These are phyloP conservation scores for Tichodroma muraria DNA, from an alignment of 2,113 vertebrate genomes.

Conservation along the genomic window DNA sequence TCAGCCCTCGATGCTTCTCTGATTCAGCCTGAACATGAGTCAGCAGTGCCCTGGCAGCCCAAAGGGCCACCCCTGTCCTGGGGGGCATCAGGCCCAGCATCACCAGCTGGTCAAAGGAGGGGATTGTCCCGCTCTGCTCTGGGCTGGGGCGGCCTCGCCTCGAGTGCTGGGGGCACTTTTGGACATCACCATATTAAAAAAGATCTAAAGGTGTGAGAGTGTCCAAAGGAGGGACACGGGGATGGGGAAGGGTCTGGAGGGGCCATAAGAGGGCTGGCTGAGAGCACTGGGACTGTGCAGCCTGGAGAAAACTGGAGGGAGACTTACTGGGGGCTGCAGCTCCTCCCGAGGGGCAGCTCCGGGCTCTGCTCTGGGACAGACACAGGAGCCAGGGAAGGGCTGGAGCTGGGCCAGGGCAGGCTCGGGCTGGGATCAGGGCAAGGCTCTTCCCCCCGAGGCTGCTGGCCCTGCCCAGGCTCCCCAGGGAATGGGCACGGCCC, in stretches of 20 bases:
- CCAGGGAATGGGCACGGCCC: neutral
- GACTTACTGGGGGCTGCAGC: neutral
- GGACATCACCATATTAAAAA: neutral
- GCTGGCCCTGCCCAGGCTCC: neutral
- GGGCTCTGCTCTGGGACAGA: neutral
- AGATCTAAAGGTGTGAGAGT: neutral
- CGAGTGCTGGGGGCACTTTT: neutral
- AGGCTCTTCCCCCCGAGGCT: neutral
- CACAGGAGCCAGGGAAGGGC: neutral
- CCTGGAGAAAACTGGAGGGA: neutral
- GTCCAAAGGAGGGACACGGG: rapidly evolving
- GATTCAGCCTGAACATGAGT: neutral
- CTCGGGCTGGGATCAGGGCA: neutral
- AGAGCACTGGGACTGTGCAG: neutral
- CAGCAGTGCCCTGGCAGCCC: neutral
- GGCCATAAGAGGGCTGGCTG: neutral
- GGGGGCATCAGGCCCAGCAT: neutral
- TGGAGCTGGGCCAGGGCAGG: neutral
- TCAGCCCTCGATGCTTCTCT: neutral
- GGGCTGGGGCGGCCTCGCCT: neutral
- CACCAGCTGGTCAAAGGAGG: neutral
- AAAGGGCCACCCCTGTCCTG: neutral
- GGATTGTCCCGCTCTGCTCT: neutral
- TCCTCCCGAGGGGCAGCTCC: neutral
- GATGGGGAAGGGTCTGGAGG: neutral